A percentile compares a stretch with the other conserved stretches of the same genome.
Evolutionary conservation across 2,797 vertebrate genomes (phyloP).

Genomic region (Chelonia mydas): DNA sequence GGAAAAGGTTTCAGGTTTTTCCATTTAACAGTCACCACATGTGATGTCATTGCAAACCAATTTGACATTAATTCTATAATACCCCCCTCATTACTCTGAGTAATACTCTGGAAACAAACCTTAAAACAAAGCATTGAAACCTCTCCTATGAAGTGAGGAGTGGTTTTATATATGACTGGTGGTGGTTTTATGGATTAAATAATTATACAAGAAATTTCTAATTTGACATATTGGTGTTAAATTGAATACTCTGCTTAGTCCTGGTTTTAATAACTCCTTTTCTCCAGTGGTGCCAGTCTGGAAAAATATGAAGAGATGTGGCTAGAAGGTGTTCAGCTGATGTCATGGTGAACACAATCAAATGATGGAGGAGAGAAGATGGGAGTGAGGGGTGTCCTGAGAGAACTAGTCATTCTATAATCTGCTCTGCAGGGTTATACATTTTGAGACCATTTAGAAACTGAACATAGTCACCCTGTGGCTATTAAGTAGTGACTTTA

Average conservation of each 20-base stretch:
- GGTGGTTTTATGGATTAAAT: not conserved
- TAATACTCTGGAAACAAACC: not conserved
- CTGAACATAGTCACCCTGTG: not conserved
- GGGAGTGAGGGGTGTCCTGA: not conserved
- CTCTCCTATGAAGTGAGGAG: not conserved
- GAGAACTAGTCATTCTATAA: not conserved
- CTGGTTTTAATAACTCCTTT: not conserved
- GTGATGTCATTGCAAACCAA: not conserved
- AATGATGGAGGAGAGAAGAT: not conserved
- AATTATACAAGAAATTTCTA: not conserved
- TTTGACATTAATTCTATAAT: not conserved
- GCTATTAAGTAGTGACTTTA: rapidly evolving
- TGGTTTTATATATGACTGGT: not conserved
- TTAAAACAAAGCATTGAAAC: not conserved
- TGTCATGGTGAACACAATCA: not conserved
- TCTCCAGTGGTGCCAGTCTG: not conserved
- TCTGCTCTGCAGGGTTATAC: not conserved
- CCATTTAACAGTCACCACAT: not conserved
- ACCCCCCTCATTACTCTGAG: not conserved
- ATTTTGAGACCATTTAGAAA: not conserved
- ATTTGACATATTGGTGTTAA: not conserved
- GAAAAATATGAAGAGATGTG: not conserved
- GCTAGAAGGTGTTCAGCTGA: not conserved
- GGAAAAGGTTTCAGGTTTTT: not conserved
- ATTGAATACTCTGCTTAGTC: not conserved